Evolutionary conservation across 2,888 invertebrate genomes (phyloP).

Genomic region (Eristalis pertinax): DNA sequence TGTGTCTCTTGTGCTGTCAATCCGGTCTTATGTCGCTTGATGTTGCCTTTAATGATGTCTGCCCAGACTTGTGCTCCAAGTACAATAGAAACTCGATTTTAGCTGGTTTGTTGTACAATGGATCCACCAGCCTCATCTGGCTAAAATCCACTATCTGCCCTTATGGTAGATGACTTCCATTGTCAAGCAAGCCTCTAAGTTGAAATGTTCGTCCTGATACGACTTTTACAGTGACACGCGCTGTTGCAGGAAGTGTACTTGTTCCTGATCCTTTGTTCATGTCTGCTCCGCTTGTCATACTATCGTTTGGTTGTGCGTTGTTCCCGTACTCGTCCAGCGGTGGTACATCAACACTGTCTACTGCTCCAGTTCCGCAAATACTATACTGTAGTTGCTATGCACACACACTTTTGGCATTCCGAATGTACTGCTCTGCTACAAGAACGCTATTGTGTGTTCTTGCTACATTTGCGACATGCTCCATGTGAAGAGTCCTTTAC

Average conservation of each 20-base stretch:
- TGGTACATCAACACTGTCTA: neutral
- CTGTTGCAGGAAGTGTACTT: constrained; percentile 2
- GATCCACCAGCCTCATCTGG: neutral
- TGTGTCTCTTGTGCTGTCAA: constrained; percentile 2
- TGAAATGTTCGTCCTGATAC: neutral
- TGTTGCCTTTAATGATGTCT: neutral
- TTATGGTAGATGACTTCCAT: neutral
- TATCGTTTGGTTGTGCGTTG: neutral
- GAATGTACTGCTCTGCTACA: neutral
- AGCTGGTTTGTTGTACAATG: neutral
- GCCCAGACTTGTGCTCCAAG: constrained; percentile 15
- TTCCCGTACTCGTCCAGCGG: neutral
- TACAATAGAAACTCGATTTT: constrained; percentile 1
- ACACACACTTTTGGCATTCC: neutral
- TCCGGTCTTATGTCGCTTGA: neutral
- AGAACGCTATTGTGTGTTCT: neutral
- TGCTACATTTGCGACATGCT: constrained; percentile 5
- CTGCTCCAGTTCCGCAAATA: neutral
- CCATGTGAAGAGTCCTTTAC: neutral
- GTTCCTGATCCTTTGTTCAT: neutral
- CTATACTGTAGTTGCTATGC: neutral
- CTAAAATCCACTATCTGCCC: neutral
- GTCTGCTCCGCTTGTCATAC: neutral
- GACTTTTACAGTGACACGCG: neutral
- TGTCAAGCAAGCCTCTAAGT: constrained; percentile 15